Percentiles rank a stretch among this genome's conserved stretches.
Evolutionary conservation across 1,140 invertebrate species (phyloP).

Genomic region (Teleogryllus occipitalis): DNA sequence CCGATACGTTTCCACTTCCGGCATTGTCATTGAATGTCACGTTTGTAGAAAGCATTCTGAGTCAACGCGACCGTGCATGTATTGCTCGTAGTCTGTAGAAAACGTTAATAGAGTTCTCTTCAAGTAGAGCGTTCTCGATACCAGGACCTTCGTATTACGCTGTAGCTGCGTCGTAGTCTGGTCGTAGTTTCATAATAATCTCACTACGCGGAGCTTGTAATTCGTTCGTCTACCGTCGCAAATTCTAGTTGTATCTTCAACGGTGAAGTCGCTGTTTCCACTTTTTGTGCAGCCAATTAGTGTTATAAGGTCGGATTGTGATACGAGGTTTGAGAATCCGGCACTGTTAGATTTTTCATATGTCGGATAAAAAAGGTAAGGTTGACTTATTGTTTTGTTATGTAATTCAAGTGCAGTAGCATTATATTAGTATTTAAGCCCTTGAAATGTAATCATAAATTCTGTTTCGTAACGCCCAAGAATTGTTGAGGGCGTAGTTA

Average conservation of each 20-base stretch:
- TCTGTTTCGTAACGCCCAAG: not conserved
- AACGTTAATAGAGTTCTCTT: no score
- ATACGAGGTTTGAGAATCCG: not conserved
- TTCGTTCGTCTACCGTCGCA: not conserved
- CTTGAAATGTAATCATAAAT: not conserved
- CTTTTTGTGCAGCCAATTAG: constrained; percentile 20
- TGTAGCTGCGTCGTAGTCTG: no score
- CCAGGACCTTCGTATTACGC: no score
- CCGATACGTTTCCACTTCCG: not conserved
- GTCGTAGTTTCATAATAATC: not conserved
- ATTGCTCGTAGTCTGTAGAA: no score
- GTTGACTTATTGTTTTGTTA: not conserved
- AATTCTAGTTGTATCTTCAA: constrained; percentile 1
- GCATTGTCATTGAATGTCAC: not conserved
- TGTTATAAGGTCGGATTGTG: constrained; percentile 5
- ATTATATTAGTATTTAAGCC: not conserved
- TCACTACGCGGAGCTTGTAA: not conserved
- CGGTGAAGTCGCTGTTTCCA: constrained; percentile 6
- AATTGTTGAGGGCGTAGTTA: not conserved
- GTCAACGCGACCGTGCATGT: no score
- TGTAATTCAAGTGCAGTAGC: not conserved
- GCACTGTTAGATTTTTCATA: not conserved
- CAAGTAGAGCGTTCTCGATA: no score
- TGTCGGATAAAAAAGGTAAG: constrained; percentile 23
- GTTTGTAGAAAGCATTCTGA: not conserved